phyloP scores from a whole-genome alignment of 64 coral and sea anemone genomes.

The Pachyseris speciosa region DNA sequence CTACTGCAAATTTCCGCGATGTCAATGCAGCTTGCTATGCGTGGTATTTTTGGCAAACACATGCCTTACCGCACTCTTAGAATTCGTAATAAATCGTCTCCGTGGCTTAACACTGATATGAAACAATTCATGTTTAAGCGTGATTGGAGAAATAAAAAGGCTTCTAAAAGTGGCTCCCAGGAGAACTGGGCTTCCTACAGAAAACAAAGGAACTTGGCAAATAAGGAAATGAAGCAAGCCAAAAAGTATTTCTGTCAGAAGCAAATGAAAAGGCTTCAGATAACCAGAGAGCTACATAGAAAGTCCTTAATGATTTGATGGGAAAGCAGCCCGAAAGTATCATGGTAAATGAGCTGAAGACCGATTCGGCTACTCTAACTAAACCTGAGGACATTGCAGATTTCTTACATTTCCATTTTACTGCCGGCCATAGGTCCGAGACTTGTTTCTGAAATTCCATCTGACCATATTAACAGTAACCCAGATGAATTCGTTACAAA shows the following conservation, averaged over 20 bases:
- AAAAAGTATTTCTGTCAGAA: not conserved
- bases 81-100: not conserved
- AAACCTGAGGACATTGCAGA: no score
- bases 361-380: no score
- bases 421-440: no score
- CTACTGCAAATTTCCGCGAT: not conserved
- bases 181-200: not conserved
- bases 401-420: no score
- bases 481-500: no score
- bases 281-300: not conserved
- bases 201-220: not conserved
- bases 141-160: not conserved
- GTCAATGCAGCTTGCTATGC: not conserved
- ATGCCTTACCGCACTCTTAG: not conserved
- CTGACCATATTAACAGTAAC: no score
- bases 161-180: not conserved
- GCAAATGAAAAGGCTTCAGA: not conserved
- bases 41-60: not conserved
- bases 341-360: no score
- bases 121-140: not conserved
- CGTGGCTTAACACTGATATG: no score
- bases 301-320: not conserved
- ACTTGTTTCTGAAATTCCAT: no score
- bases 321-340: no score
- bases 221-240: not conserved